phyloP scores from a whole-genome alignment of 2,113 vertebrate genomes.

The Reinhardtius hippoglossoides region DNA sequence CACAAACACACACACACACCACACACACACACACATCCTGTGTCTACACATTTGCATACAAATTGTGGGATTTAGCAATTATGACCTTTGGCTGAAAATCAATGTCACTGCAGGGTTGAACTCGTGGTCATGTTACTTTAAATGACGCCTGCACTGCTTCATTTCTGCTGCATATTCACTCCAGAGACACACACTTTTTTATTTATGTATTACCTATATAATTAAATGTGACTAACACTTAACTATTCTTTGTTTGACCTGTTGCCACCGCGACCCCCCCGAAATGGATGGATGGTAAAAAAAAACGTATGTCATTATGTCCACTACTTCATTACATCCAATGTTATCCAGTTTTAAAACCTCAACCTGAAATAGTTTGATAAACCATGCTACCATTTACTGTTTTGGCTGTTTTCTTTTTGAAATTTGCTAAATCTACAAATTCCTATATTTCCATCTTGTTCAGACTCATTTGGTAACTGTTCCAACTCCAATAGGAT shows the following conservation, averaged over 20 bases:
- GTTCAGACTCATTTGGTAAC: too few species aligned
- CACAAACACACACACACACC: neutral
- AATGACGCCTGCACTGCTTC: constrained; percentile 11
- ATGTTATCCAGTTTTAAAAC: too few species aligned
- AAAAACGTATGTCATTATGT: too few species aligned
- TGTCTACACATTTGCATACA: neutral
- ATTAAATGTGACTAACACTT: neutral
- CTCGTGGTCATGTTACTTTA: constrained; percentile 18
- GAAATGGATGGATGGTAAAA: neutral
- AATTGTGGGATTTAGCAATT: constrained; percentile 11
- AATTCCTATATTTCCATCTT: too few species aligned
- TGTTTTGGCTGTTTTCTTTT: too few species aligned
- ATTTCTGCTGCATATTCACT: constrained; percentile 1
- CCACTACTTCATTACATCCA: too few species aligned
- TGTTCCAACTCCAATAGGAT: too few species aligned
- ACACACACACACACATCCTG: neutral
- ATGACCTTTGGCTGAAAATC: constrained; percentile 51
- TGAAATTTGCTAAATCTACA: too few species aligned
- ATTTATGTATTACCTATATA: neutral
- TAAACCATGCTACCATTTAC: too few species aligned
- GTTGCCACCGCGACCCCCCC: neutral
- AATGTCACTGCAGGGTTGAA: constrained; percentile 23
- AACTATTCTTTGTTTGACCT: neutral
- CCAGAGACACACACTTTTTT: neutral
- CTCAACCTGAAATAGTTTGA: too few species aligned